Conservation (phyloP, 2,113 vertebrate species). For the Sigmodon hispidus region DNA sequence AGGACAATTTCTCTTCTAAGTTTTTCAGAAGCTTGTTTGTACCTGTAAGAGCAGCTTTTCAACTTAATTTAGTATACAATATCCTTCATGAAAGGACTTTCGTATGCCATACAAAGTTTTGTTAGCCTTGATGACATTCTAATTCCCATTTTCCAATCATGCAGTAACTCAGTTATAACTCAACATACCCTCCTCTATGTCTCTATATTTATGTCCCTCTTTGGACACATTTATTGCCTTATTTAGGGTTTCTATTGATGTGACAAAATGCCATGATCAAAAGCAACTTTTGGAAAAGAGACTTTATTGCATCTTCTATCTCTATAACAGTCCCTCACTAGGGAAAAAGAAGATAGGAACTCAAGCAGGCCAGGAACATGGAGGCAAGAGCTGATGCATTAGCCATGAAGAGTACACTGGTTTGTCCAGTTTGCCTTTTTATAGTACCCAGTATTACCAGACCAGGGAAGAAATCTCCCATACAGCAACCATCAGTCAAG, state of each 20-base stretch:
- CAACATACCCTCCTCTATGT: neutral
- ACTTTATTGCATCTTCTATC: neutral
- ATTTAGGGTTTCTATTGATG: neutral
- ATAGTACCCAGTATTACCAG: neutral
- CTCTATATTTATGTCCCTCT: neutral
- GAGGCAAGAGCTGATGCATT: neutral
- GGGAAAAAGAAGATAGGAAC: neutral
- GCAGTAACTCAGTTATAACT: fast-evolving
- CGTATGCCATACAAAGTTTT: neutral
- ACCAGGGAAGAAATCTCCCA: neutral
- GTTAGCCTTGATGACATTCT: neutral
- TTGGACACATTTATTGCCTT: neutral
- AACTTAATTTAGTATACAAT: neutral
- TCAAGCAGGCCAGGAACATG: neutral
- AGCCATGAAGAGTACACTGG: fast-evolving
- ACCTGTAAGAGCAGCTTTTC: neutral
- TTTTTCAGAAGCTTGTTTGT: neutral
- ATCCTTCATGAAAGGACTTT: neutral
- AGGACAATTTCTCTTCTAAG: neutral
- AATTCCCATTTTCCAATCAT: neutral
- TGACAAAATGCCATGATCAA: neutral
- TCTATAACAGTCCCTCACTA: neutral
- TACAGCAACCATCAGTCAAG: neutral
- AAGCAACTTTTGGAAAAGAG: neutral
- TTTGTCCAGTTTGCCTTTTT: neutral